Conservation (phyloP, 2,113 vertebrate species). For the Myrmecophaga tridactyla region DNA sequence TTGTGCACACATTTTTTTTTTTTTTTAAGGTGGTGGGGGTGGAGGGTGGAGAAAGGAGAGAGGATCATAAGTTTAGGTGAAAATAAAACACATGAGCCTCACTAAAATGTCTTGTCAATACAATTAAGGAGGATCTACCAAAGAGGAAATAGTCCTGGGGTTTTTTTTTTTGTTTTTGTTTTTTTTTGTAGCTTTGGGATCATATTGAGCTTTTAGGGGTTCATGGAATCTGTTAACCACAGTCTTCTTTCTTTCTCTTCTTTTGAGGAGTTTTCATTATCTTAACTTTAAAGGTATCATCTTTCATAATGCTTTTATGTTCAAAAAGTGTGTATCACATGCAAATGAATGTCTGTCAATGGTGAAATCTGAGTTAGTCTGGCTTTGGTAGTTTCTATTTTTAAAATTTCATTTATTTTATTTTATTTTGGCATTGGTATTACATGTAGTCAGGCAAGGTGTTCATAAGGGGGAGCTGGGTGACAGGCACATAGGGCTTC, state of each 20-base stretch:
- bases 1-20: neutral
- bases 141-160: accelerated
- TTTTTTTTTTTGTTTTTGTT: too few relatives aligned
- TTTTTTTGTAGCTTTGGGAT: neutral
- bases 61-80: neutral
- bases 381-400: too few relatives aligned
- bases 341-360: accelerated
- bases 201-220: accelerated
- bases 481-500: accelerated
- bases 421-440: neutral
- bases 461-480: accelerated
- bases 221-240: neutral
- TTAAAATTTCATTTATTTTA: too few relatives aligned
- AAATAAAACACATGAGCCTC: neutral
- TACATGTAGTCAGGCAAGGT: accelerated
- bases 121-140: neutral
- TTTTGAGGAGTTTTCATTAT: neutral
- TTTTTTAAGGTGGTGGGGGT: neutral
- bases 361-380: too few relatives aligned
- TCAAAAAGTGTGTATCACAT: neutral
- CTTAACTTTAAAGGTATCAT: neutral
- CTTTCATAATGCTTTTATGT: neutral
- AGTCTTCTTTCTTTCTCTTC: neutral
- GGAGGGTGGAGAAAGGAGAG: neutral
- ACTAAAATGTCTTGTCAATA: neutral